Evolutionary conservation across 2,888 invertebrate species (phyloP).

Genomic region (Melinaea marsaeus): DNA sequence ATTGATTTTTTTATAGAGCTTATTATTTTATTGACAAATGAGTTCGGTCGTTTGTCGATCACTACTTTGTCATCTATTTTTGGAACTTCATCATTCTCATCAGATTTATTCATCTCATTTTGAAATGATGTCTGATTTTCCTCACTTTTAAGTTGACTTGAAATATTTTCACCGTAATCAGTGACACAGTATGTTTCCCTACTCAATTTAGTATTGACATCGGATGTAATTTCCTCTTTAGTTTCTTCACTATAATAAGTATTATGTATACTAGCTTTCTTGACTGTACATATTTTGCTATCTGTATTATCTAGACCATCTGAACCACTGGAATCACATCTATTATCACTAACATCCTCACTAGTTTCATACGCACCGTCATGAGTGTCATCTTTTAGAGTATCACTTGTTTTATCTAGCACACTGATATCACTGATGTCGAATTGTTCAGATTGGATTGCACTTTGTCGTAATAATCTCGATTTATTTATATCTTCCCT

Average conservation of each 20-base stretch:
- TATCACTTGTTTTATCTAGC: slow-evolving; percentile 40
- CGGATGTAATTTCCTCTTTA: neutral
- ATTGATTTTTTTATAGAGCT: slow-evolving; percentile 42
- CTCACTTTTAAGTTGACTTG: neutral
- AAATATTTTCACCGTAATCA: neutral
- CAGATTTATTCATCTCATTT: neutral
- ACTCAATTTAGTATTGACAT: neutral
- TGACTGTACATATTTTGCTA: neutral
- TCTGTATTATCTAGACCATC: slow-evolving; percentile 15
- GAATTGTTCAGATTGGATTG: slow-evolving; percentile 18
- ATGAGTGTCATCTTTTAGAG: slow-evolving; percentile 35
- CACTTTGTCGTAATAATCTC: slow-evolving; percentile 37
- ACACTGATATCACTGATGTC: slow-evolving; percentile 36
- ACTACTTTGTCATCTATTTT: neutral
- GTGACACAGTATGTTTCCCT: slow-evolving; percentile 10
- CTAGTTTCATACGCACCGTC: slow-evolving; percentile 4
- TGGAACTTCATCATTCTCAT: neutral
- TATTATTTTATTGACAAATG: slow-evolving; percentile 46
- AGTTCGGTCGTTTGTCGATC: slow-evolving; percentile 34
- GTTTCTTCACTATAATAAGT: neutral
- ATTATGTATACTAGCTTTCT: neutral
- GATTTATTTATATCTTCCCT: slow-evolving; percentile 52
- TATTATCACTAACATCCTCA: slow-evolving; percentile 37
- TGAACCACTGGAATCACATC: slow-evolving; percentile 13
- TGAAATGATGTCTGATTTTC: neutral